These are phyloP conservation scores for Sphinx pinastri DNA, from an alignment of 2,888 invertebrate genomes.

Conservation along the genomic window DNA sequence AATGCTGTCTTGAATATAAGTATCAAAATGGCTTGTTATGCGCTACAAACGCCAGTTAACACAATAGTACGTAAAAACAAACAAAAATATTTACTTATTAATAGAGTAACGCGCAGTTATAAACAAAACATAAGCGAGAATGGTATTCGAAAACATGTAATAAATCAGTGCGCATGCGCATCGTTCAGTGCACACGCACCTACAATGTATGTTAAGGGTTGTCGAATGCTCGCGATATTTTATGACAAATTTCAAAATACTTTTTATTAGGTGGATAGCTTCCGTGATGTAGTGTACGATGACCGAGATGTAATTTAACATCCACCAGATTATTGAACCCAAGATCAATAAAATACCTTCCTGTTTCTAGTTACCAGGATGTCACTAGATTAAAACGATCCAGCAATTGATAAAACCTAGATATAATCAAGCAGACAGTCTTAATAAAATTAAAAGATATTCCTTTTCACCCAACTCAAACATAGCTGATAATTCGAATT, in stretches of 20 bases:
- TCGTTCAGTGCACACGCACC: conserved; percentile 14
- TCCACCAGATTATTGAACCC: no score
- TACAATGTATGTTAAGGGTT: neutral
- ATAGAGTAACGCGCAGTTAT: conserved; percentile 16
- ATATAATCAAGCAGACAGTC: no score
- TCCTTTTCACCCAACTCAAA: no score
- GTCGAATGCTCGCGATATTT: neutral
- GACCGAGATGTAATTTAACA: no score
- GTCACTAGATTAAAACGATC: no score
- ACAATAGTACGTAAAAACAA: conserved; percentile 7
- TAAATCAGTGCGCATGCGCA: conserved; percentile 27
- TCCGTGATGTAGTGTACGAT: no score
- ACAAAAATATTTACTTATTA: conserved; percentile 13
- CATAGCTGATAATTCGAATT: no score
- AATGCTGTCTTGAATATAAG: neutral
- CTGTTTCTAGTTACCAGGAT: no score
- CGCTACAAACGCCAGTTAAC: neutral
- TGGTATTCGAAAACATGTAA: conserved; percentile 27
- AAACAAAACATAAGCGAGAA: conserved; percentile 10
- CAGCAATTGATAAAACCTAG: no score
- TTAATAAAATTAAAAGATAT: no score
- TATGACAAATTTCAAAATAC: neutral
- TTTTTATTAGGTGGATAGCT: no score
- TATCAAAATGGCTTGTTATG: neutral
- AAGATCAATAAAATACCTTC: no score